These are phyloP conservation scores for Merops nubicus DNA, from an alignment of 2,113 vertebrate genomes.

Conservation along the genomic window DNA sequence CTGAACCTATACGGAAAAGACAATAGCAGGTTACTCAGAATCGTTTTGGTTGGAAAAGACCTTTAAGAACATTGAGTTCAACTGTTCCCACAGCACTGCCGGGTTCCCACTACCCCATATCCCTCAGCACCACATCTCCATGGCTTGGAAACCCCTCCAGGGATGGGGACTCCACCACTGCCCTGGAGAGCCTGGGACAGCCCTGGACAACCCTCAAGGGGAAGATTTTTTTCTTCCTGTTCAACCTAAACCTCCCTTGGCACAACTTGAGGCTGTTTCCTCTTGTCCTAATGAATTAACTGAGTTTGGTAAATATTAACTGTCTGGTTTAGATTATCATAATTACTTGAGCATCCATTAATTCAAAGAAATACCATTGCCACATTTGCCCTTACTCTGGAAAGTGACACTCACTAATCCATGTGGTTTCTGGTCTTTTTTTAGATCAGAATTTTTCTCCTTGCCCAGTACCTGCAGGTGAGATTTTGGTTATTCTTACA, in stretches of 20 bases:
- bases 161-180: no score
- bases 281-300: conserved; percentile 21
- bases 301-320: conserved; percentile 7
- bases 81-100: no score
- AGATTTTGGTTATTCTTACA: not conserved
- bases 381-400: not conserved
- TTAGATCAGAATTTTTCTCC: not conserved
- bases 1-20: not conserved
- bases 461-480: not conserved
- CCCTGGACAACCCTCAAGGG: no score
- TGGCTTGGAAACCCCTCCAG: no score
- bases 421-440: not conserved
- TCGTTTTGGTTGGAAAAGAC: no score
- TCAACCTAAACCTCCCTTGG: no score
- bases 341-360: conserved; percentile 14
- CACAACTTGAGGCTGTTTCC: no score
- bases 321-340: not conserved
- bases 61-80: no score
- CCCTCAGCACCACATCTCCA: no score
- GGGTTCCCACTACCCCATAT: no score
- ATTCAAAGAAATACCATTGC: not conserved
- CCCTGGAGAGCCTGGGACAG: no score
- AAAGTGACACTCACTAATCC: not conserved
- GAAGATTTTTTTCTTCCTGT: no score
- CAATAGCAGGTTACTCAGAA: conserved; percentile 31